Evolutionary conservation across 2,113 vertebrate genomes (phyloP), one percentile per base, ranked within the genome.

Genomic region (Arizona elegans): DNA sequence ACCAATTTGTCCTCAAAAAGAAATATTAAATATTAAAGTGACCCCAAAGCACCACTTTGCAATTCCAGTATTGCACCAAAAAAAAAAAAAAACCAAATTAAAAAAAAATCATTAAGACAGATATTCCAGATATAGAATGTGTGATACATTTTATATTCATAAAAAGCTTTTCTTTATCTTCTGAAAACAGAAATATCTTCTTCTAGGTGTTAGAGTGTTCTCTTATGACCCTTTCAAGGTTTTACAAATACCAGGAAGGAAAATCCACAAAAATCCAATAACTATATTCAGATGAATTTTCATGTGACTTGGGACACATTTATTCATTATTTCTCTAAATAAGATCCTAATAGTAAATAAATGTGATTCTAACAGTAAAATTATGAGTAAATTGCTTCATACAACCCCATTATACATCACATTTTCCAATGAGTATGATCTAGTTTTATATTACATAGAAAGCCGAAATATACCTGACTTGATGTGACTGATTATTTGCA

Each of bases 401-500:
- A 54, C 47, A 3, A 88, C 70, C 59, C 85, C 86, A 70, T n/a
- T 50, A 47, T 33, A 59, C 6, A 81, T 89, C 52, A 91, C 58
- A 81, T 8, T 89, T 91, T 90, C 92, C 17, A 90, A 13, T 3
- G 59, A 89, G 19, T 93, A 94, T 94, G 94, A 94, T 58, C 43
- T 43, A 38, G 86, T 85, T 93, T 75, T 86, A 47, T 75, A 33
- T 70, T 70, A 90, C 55, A 90, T 52, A 91, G 8, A 7, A 90
- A 54, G 62, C 81, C 33, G 13, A 75, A 33, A 47, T 54, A 75
- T 54, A 33, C n/a, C 85, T 91, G 86, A 62, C 26, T 58, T 89
- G 87, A 58, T 92, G 89, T 92, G 65, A 93, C 4, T 65, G 87
- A 91, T 93, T 93, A 93, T 50, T n/a, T 93, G 85, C 1, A 0